Evolutionary conservation across 2,113 vertebrate genomes (phyloP).

Genomic region (Brevimyrus niger): DNA sequence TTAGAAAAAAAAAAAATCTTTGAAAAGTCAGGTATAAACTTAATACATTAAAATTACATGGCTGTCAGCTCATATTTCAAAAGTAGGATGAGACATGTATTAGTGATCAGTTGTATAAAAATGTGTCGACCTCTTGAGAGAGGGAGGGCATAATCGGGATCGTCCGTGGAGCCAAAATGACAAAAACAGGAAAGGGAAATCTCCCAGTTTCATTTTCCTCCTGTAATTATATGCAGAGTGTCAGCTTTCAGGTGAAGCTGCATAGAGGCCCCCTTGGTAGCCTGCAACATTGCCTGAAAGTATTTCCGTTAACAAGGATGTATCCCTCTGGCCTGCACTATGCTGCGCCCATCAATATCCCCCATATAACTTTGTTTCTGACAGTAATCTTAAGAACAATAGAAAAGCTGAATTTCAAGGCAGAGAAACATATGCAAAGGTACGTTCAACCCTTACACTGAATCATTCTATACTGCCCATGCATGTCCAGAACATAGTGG

Average conservation of each 20-base stretch:
- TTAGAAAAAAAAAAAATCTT: neutral
- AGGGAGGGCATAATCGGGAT: constrained; percentile 50
- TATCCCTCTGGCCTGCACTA: neutral
- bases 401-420: neutral
- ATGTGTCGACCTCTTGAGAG: constrained; percentile 43
- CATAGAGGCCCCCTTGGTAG: neutral
- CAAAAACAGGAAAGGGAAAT: constrained; percentile 69
- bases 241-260: constrained; percentile 26
- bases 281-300: neutral
- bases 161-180: constrained; percentile 51
- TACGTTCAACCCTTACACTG: neutral
- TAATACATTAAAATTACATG: neutral
- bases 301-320: neutral
- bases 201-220: constrained; percentile 55
- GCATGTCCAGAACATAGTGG: neutral
- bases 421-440: neutral
- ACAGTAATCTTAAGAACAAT: neutral
- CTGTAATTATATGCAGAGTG: constrained; percentile 42
- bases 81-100: constrained; percentile 24
- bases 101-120: constrained; percentile 27
- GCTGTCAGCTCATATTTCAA: neutral
- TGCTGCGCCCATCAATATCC: neutral
- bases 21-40: neutral
- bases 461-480: neutral
- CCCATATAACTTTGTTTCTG: neutral